These are phyloP conservation scores for Euthynnus affinis DNA, from an alignment of 2,797 vertebrate genomes.

Conservation along the genomic window DNA sequence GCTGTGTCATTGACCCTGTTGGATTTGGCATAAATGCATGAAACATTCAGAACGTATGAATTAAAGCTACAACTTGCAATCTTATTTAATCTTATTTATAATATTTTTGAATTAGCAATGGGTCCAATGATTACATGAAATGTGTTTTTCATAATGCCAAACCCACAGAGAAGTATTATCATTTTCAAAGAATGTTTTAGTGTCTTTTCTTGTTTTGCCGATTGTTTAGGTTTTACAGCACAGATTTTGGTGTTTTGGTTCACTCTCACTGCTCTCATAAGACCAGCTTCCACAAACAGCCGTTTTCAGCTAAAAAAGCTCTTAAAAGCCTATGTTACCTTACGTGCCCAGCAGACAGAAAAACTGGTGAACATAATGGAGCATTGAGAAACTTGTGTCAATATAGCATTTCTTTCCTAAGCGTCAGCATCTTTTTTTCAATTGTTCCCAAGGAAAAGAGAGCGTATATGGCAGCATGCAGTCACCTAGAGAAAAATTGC, in stretches of 20 bases:
- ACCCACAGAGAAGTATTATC: neutral
- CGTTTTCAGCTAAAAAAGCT: too few species aligned
- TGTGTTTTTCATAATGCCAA: neutral
- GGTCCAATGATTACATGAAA: neutral
- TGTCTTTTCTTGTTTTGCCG: neutral
- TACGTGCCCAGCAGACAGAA: too few species aligned
- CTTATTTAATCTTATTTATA: too few species aligned
- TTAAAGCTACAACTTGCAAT: neutral
- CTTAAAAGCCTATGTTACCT: too few species aligned
- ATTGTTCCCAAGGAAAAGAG: too few species aligned
- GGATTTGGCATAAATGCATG: neutral
- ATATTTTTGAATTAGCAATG: neutral
- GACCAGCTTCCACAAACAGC: neutral
- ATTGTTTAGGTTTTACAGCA: neutral
- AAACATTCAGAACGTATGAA: neutral
- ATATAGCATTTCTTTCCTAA: too few species aligned
- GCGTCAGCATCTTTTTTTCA: too few species aligned
- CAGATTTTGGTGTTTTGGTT: neutral
- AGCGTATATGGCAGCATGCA: too few species aligned
- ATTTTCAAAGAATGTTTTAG: too few species aligned
- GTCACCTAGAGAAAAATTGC: too few species aligned
- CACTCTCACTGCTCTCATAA: neutral
- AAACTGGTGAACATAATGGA: too few species aligned
- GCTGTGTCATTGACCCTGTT: neutral
- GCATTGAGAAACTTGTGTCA: too few species aligned